Percentiles rank a stretch among this genome's conserved stretches.
Evolutionary conservation across 2,797 vertebrate species (phyloP).

Genomic region (Lagocephalus sceleratus): DNA sequence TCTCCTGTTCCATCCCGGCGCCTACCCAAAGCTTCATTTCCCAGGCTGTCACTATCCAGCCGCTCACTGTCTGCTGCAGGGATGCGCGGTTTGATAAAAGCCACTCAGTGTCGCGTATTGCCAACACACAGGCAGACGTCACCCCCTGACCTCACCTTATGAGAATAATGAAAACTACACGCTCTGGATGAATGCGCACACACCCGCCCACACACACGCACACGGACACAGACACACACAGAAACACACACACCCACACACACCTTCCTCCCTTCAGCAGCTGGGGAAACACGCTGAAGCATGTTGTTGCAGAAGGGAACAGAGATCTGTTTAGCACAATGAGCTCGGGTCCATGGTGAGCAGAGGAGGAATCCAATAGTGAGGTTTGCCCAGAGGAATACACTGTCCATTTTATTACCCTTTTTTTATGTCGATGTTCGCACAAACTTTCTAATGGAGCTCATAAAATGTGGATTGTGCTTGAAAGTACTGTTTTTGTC

Average conservation of each 20-base stretch:
- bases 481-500: constrained; percentile 60
- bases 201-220: constrained; percentile 4
- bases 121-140: constrained; percentile 22
- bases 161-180: constrained; percentile 54
- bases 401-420: constrained; percentile 63
- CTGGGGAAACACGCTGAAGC: constrained; percentile 31
- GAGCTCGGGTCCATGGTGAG: constrained; percentile 57
- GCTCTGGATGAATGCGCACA: constrained; percentile 28
- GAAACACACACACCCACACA: neutral
- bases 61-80: constrained; percentile 41
- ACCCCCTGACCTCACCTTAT: constrained; percentile 37
- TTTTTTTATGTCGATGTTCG: constrained; percentile 66
- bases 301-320: constrained; percentile 22
- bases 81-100: constrained; percentile 45
- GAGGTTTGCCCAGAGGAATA: constrained; percentile 62
- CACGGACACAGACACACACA: neutral
- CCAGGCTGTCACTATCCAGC: constrained; percentile 39
- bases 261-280: constrained; percentile 20
- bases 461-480: constrained; percentile 68
- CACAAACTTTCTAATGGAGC: constrained; percentile 73
- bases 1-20: constrained; percentile 60
- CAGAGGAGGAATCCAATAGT: constrained; percentile 59
- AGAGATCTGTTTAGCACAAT: constrained; percentile 51
- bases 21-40: constrained; percentile 64
- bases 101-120: constrained; percentile 41